phyloP scores from a whole-genome alignment of 2,888 invertebrate species.

The Orthosia gothica region DNA sequence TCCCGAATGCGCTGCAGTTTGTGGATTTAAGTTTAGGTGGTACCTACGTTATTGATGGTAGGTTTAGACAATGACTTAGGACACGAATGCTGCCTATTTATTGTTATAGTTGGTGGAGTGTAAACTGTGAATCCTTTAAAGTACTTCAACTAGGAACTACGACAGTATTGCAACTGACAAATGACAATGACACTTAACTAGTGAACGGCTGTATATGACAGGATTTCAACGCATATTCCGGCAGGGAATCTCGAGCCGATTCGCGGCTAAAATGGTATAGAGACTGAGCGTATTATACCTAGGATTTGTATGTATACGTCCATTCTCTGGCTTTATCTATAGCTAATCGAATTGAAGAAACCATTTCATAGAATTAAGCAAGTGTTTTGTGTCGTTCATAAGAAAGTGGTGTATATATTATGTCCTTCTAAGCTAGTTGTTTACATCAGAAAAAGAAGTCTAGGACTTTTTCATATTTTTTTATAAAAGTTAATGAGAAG shows the following conservation, averaged over 20 bases:
- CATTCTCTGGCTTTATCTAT: no score
- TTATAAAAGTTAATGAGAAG: no score
- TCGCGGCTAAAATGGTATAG: neutral
- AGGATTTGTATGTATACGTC: neutral
- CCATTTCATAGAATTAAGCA: no score
- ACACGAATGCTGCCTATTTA: constrained; percentile 50
- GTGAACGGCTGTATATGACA: constrained; percentile 2
- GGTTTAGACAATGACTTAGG: constrained; percentile 74
- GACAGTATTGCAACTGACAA: constrained; percentile 7
- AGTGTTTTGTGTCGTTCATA: no score
- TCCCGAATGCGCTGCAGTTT: constrained; percentile 84
- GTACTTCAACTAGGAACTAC: constrained; percentile 1
- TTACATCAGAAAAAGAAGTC: no score
- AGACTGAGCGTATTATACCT: neutral
- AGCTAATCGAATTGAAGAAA: no score
- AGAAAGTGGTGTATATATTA: no score
- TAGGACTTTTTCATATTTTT: no score
- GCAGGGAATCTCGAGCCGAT: neutral
- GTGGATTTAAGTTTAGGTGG: constrained; percentile 84
- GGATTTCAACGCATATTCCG: neutral
- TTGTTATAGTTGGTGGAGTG: constrained; percentile 34
- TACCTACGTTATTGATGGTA: constrained; percentile 83
- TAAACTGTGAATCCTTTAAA: constrained; percentile 8
- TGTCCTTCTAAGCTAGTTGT: no score
- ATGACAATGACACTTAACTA: constrained; percentile 10